phyloP scores from a whole-genome alignment of 1,140 invertebrate genomes.

The Eriocheir sinensis region DNA sequence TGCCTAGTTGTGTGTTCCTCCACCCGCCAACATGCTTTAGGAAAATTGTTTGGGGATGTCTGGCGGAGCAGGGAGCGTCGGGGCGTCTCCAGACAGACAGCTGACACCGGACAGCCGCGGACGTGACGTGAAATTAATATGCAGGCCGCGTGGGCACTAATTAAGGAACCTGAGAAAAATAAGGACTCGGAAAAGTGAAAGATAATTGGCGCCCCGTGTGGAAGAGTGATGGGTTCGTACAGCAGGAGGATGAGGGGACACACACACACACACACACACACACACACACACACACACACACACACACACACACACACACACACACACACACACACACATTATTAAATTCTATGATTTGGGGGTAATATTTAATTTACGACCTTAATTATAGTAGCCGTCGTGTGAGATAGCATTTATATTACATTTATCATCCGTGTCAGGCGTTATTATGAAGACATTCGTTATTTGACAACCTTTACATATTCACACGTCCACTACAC shows the following conservation, averaged over 20 bases:
- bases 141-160: background rate
- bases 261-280: constrained; percentile 18
- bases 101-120: background rate
- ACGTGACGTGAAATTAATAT: background rate
- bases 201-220: background rate
- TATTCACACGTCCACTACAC: background rate
- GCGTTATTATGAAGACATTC: background rate
- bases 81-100: background rate
- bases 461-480: background rate
- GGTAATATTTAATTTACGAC: no score
- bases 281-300: constrained; percentile 14
- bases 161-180: background rate
- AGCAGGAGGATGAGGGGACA: background rate
- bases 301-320: constrained; percentile 22
- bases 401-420: no score
- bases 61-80: background rate
- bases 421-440: no score
- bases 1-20: no score
- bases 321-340: background rate
- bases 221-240: background rate
- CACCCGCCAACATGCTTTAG: no score
- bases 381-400: no score
- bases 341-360: background rate
- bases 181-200: background rate
- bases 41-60: background rate